Percentiles rank a stretch among this genome's conserved stretches.
These are phyloP conservation scores for Nephotettix cincticeps DNA, from an alignment of 1,140 invertebrate species.

Conservation along the genomic window DNA sequence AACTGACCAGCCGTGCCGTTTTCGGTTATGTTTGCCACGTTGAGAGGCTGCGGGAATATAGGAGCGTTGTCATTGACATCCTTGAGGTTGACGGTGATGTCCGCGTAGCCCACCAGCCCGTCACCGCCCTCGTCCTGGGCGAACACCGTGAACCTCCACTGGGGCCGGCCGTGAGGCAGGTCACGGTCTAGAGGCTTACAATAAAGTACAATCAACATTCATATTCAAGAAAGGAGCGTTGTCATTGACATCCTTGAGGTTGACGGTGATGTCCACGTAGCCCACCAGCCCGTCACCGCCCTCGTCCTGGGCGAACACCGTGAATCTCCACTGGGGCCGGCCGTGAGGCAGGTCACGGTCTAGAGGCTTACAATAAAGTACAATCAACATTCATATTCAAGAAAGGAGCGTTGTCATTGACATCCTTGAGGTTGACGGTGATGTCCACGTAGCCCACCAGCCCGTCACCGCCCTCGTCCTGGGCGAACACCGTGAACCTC, in stretches of 20 bases:
- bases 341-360: not conserved
- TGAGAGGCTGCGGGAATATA: slow-evolving; percentile 89
- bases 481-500: not conserved
- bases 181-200: slow-evolving; percentile 89
- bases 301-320: not conserved
- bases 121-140: slow-evolving; percentile 95
- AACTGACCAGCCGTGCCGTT: slow-evolving; percentile 83
- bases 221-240: not conserved
- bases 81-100: slow-evolving; percentile 94
- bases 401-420: not conserved
- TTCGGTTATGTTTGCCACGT: slow-evolving; percentile 92
- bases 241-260: not conserved
- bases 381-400: too few relatives aligned
- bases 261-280: not conserved
- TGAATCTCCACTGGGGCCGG: not conserved
- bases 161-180: slow-evolving; percentile 92
- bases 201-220: slow-evolving; percentile 5
- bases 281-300: not conserved
- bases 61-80: slow-evolving; percentile 99
- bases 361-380: not conserved
- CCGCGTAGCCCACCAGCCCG: slow-evolving; percentile 92
- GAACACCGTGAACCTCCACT: slow-evolving; percentile 95
- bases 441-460: not conserved
- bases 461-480: too few relatives aligned
- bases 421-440: not conserved